phyloP scores from a whole-genome alignment of 2,113 vertebrate species.

The Corythornis cristatus region DNA sequence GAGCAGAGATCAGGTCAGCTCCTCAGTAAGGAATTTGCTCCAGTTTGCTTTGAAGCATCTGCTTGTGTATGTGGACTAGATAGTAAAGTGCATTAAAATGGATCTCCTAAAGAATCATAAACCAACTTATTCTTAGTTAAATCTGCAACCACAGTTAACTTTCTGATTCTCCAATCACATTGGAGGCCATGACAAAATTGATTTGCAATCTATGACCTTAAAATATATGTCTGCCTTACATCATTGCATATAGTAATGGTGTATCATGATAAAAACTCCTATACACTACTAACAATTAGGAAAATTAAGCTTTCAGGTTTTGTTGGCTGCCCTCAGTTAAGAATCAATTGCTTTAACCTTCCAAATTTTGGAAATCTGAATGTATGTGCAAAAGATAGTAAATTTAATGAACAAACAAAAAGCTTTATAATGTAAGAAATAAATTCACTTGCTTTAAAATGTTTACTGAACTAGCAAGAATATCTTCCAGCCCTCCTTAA shows the following conservation, averaged over 20 bases:
- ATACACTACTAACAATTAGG: background rate
- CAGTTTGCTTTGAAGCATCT: background rate
- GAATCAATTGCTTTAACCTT: background rate
- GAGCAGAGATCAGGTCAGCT: background rate
- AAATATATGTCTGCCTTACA: background rate
- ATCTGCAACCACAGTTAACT: background rate
- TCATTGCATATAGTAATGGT: background rate
- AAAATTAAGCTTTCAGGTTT: background rate
- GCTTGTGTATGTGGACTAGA: background rate
- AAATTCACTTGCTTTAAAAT: background rate
- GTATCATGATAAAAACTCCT: background rate
- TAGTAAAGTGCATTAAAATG: background rate
- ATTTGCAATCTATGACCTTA: background rate
- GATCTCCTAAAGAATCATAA: background rate
- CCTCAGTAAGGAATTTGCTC: background rate
- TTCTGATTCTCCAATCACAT: background rate
- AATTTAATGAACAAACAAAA: background rate
- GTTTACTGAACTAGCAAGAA: background rate
- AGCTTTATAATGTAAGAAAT: background rate
- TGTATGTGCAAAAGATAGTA: background rate
- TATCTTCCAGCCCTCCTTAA: conserved; percentile 32
- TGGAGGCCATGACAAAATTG: background rate
- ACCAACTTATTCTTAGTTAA: background rate
- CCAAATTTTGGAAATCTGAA: background rate
- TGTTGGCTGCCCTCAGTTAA: background rate